Evolutionary conservation across 2,888 invertebrate genomes (phyloP).

Genomic region (Formica aserva): DNA sequence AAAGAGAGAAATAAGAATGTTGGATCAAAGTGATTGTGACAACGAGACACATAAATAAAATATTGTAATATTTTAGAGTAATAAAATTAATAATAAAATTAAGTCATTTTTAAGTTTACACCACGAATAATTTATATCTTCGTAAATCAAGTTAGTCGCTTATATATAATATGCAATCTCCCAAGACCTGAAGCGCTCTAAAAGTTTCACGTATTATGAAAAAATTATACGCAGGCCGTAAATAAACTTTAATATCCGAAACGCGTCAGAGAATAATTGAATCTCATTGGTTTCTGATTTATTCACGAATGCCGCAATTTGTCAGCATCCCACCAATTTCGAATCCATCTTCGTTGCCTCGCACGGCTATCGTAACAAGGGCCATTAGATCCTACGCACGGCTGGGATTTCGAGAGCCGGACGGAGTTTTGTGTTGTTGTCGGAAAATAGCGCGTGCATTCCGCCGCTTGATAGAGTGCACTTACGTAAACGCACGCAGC

Average conservation of each 20-base stretch:
- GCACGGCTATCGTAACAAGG: conserved; percentile 35
- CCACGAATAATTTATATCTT: not conserved
- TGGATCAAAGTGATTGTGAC: not conserved
- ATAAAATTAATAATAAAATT: not conserved
- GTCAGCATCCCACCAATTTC: conserved; percentile 29
- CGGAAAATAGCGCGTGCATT: conserved; percentile 48
- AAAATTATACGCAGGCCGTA: not conserved
- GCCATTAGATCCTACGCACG: conserved; percentile 43
- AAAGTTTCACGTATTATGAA: not conserved
- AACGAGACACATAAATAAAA: not conserved
- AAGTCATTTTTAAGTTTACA: not conserved
- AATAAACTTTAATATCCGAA: not conserved
- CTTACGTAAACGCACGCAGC: conserved; percentile 53
- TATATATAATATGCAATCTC: not conserved
- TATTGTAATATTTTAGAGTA: not conserved
- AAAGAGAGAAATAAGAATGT: not conserved
- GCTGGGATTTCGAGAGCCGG: conserved; percentile 37
- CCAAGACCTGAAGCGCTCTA: not conserved
- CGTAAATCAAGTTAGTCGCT: not conserved
- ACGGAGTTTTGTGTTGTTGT: conserved; percentile 46
- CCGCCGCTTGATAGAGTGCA: conserved; percentile 50
- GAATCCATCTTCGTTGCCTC: conserved; percentile 49
- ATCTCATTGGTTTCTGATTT: conserved; percentile 35
- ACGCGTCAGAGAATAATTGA: not conserved
- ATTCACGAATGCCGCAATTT: conserved; percentile 32